Percentiles rank a stretch among this genome's conserved stretches.
Conservation (phyloP, 2,797 vertebrate genomes). For the Telmatherina bonti region DNA sequence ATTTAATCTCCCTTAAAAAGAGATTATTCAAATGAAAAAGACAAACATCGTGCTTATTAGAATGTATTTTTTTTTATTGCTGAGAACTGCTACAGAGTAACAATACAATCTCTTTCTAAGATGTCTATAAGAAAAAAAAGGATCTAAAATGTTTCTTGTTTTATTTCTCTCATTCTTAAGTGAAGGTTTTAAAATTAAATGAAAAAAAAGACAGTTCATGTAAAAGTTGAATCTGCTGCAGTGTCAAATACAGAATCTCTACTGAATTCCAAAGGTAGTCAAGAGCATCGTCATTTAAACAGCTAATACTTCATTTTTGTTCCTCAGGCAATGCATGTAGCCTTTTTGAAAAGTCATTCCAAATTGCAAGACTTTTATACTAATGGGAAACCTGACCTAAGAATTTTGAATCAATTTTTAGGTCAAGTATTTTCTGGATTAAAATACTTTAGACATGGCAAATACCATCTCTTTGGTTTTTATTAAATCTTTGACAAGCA, state of each 20-base stretch:
- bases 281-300: slow-evolving; percentile 1
- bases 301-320: neutral
- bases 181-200: slow-evolving; percentile 26
- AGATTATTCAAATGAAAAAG: slow-evolving; percentile 44
- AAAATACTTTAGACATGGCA: neutral
- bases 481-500: neutral
- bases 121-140: slow-evolving; percentile 20
- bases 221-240: slow-evolving; percentile 30
- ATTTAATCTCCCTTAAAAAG: slow-evolving; percentile 41
- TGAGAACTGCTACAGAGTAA: too few relatives aligned
- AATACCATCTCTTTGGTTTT: neutral
- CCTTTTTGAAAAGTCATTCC: neutral
- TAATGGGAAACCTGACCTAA: neutral
- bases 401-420: neutral
- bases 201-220: slow-evolving; percentile 18
- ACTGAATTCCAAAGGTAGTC: slow-evolving; percentile 8
- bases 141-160: slow-evolving; percentile 23
- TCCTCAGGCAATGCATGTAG: neutral
- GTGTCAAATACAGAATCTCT: slow-evolving; percentile 16
- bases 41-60: slow-evolving; percentile 21
- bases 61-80: too few relatives aligned
- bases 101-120: too few relatives aligned
- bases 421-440: neutral
- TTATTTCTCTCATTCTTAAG: slow-evolving; percentile 3
- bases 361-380: neutral